Evolutionary conservation across 35 echinoderm and acorn worm species (phyloP).

Genomic region (Eucidaris tribuloides): DNA sequence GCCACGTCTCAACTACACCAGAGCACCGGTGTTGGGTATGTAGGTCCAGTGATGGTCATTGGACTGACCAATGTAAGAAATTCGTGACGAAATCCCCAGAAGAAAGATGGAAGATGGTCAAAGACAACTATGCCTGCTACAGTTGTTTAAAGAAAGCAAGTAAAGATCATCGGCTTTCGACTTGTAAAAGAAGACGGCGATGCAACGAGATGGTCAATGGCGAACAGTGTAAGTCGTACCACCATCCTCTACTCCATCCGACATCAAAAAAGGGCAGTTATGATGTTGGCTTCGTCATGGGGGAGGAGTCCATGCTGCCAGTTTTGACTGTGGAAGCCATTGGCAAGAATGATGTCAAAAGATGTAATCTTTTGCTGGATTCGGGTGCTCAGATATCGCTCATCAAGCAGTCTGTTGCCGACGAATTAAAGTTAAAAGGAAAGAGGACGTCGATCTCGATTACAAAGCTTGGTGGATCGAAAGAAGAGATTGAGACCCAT

Average conservation of each 20-base stretch:
- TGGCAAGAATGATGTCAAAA: background rate
- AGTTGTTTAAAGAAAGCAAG: slow-evolving; percentile 48
- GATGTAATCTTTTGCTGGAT: slow-evolving; percentile 14
- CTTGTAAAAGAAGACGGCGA: slow-evolving; percentile 17
- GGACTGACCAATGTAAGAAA: slow-evolving; percentile 38
- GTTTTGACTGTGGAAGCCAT: background rate
- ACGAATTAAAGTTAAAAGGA: slow-evolving; percentile 41
- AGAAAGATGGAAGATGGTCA: slow-evolving; percentile 18
- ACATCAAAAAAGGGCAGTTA: background rate
- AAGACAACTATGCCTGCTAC: slow-evolving; percentile 44
- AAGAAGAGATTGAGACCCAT: slow-evolving; percentile 17
- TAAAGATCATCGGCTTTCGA: slow-evolving; percentile 4
- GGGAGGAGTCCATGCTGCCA: slow-evolving; percentile 28
- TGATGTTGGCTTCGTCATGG: background rate
- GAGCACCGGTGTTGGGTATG: slow-evolving; percentile 30
- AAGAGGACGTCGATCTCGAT: background rate
- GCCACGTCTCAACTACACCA: background rate
- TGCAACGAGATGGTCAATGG: slow-evolving; percentile 7
- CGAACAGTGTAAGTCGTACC: slow-evolving; percentile 16
- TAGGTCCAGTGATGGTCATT: slow-evolving; percentile 7
- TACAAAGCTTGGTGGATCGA: slow-evolving; percentile 25
- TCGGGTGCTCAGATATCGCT: background rate
- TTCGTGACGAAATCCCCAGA: background rate
- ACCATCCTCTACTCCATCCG: slow-evolving; percentile 20
- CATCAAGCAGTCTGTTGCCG: background rate